Evolutionary conservation across 2,888 invertebrate genomes (phyloP), one percentile per base, ranked within the genome.

Genomic region (Caenorhabditis sp.): DNA sequence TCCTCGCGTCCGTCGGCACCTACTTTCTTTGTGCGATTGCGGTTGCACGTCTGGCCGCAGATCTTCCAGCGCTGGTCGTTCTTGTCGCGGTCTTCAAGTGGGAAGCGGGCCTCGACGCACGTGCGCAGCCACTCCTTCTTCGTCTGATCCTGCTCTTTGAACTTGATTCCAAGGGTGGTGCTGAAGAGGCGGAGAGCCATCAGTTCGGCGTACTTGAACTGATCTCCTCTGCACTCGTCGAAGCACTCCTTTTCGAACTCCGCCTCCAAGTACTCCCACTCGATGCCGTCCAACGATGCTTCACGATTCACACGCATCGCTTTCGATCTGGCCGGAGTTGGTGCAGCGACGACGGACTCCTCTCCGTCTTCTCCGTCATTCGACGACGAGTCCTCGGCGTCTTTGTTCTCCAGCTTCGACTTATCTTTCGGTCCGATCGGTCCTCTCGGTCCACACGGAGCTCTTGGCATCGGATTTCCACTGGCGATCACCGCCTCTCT

Each of bases 91-190:
- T 84, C 82, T 2, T 71, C 72, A 11, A 79, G 24, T 9, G 81
- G 84, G 62, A 79, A 84, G 22, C 84, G 66, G 1, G 62, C 62
- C 43, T 84, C 84, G 13, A 84, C 79, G 39, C 82, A 82, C 9
- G 73, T 65, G 2, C 84, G 72, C 24, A 84, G 66, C 84, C 84
- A 84, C 24, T 83, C 83, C 58, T 84, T 84, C 65, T 71, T 79
- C 32, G 37, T 58, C 7, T 62, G 79, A 32, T 83, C 83, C 75
- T 84, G 84, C 35, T 84, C 84, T 30, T 81, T 77, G 76, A 84
- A 84, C 37, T 79, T 79, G 30, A 76, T 56, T 37, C 73, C 50
- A 17, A 81, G 62, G 2, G 63, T 63, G 4, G 68, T 71, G 41
- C 72, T 71, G 68, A 84, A 84, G 11, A 84, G 75, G 24, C 71